Base-by-base conservation (phyloP, 2,888 invertebrate genomes). In the Eurois occulta region DNA sequence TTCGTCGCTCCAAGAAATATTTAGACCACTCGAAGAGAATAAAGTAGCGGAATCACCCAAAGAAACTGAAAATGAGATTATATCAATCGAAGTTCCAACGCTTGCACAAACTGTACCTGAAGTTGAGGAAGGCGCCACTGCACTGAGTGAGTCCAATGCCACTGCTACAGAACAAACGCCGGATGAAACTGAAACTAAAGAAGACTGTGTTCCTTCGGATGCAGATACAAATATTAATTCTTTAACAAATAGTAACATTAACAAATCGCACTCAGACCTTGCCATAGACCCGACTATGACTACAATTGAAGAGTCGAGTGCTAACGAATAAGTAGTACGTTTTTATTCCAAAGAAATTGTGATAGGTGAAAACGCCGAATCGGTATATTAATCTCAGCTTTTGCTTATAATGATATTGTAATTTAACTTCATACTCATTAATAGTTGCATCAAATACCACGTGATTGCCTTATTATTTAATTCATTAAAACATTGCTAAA, bases 401-500 rank as follows among this genome's bases (percentile, higher is more conserved):
- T 92, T 93, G 96, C 96, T 96, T 96, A 91, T 94, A 94, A 92
- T 93, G 90, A 94, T 94, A 95, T 93, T 93, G 92, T 94, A 93
- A 93, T 92, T 92, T 92, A 94, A 94, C 91, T 91, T 92, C 91
- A 90, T 93, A 93, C 90, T 94, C 93, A 94, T 93, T 91, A 93
- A 94, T 95, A 95, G 94, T 93, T 92, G 95, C 95, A 94, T 95
- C 91, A 94, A 94, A 94, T 93, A 95, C 94, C 96, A 95, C 96
- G 92, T 94, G 95, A 96, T 94, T 96, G 96, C 96, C 96, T 96
- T 96, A 96, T 95, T 94, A 94, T 95, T 95, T 95, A 95, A 94
- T 92, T 94, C 94, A 94, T 94, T 93, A 91, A 91, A 94, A 94
- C 94, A 94, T 94, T 94, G 95, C 96, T 95, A 93, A 94, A 94